Base-by-base conservation (phyloP, 23 tunicate genomes). In the Halocynthia aurantium region DNA sequence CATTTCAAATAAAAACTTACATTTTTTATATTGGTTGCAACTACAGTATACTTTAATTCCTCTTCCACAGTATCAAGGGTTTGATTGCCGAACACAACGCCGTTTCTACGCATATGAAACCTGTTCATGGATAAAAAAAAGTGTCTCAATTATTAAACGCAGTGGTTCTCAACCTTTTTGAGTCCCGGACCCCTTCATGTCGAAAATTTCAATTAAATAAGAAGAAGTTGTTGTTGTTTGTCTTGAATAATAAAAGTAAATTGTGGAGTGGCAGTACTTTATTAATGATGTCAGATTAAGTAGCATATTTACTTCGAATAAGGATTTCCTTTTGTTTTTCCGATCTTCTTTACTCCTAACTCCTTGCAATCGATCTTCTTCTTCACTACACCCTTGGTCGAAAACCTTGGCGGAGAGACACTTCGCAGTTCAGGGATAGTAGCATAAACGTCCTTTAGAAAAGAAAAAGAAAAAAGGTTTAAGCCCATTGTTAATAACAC, bases 261-360 rank as follows among this genome's bases (percentile, higher is more conserved):
- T 31, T 31, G 44, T 31, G 44, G 44, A 31, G 44, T 31, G 44
- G 44, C 44, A 31, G 44, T 31, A 31, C 44, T 31, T 31, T 31
- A 31, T 31, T 31, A 0, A 31, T 31, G 44, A 31, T 4, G 44
- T 0, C 44, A 31, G 44, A 31, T 31, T 31, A 31, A 31, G 44
- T 31, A 31, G 44, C 19, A 0, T 9, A 40, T 49, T 9, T 65
- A 15, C 22, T 11, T 65, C 0, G 70, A 65, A 65, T 20, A 65
- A 8, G 70, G 70, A 65, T 65, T 65, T 65, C 70, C 70, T 9
- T 20, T 9, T 40, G 70, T 65, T 65, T 65, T 65, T 15, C 70
- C 70, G 2, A 65, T 40, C 70, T 65, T 65, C 1, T 49, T 11
- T 10, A 65, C 70, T 20, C 70, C 70, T 2, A 65, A 8, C 9